phyloP scores from a whole-genome alignment of 2,113 vertebrate species.

The Silurus asotus region DNA sequence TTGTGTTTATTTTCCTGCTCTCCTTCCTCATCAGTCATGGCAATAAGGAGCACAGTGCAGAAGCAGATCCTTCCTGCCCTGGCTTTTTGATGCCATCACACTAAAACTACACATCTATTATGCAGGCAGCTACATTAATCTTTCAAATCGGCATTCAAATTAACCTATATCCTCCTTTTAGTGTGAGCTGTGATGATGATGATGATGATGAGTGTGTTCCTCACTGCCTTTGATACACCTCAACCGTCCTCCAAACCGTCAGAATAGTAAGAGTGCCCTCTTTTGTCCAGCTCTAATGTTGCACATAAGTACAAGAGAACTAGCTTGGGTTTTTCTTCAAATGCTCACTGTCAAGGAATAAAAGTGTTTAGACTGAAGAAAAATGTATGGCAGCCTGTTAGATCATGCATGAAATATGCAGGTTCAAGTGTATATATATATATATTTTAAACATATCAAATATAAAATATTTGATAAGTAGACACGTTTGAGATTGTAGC shows the following conservation, averaged over 20 bases:
- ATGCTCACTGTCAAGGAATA: not conserved
- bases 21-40: conserved; percentile 44
- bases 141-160: conserved; percentile 62
- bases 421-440: not conserved
- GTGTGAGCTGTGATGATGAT: conserved; percentile 37
- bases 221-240: conserved; percentile 43
- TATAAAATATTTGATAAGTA: not conserved
- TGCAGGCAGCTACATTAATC: conserved; percentile 54
- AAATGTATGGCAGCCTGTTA: not conserved
- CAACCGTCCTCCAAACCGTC: conserved; percentile 39
- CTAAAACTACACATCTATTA: conserved; percentile 52
- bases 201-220: conserved; percentile 50
- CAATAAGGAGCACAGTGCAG: conserved; percentile 27
- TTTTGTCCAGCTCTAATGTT: conserved; percentile 61
- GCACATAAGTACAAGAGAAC: conserved; percentile 39
- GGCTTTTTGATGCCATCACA: conserved; percentile 51
- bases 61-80: conserved; percentile 29
- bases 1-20: conserved; percentile 32
- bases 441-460: not conserved
- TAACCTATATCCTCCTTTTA: conserved; percentile 59
- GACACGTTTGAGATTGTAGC: not conserved
- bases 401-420: not conserved
- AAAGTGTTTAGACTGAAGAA: not conserved
- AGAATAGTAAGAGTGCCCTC: conserved; percentile 76
- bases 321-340: not conserved